These are phyloP conservation scores for Triops cancriformis DNA, from an alignment of 1,140 invertebrate genomes.

Conservation along the genomic window DNA sequence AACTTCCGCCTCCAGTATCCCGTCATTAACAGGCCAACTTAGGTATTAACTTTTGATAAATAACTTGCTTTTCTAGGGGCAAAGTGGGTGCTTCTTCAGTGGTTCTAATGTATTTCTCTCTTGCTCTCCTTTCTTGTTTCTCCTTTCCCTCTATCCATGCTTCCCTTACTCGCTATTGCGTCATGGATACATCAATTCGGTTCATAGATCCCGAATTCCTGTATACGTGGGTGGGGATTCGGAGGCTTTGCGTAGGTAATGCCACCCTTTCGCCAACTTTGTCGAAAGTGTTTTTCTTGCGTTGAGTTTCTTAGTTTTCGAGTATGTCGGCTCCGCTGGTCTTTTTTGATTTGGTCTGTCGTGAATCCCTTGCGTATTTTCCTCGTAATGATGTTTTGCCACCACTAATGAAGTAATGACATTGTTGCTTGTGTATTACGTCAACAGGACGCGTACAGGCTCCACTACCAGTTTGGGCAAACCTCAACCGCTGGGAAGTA, in stretches of 20 bases:
- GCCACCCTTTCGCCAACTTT: neutral
- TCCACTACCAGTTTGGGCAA: neutral
- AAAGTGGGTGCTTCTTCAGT: neutral
- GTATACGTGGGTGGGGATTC: constrained; percentile 25
- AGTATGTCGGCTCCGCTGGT: neutral
- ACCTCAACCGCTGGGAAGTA: constrained; percentile 12
- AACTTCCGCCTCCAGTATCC: constrained; percentile 59
- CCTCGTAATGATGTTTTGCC: neutral
- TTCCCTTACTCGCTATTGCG: constrained; percentile 5
- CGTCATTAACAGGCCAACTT: constrained; percentile 55
- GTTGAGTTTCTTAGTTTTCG: neutral
- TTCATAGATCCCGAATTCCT: constrained; percentile 24
- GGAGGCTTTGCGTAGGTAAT: constrained; percentile 23
- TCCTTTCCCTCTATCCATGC: constrained; percentile 20
- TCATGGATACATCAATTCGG: neutral
- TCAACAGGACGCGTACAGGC: neutral
- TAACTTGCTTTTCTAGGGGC: neutral
- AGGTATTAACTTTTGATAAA: constrained; percentile 21
- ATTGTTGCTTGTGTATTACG: neutral
- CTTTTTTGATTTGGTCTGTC: neutral
- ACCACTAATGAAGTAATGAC: neutral
- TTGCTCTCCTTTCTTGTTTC: constrained; percentile 17
- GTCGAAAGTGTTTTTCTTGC: constrained; percentile 11
- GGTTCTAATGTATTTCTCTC: constrained; percentile 6
- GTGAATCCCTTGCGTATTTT: neutral